A percentile compares a stretch with the other conserved stretches of the same genome.
These are phyloP conservation scores for Camptogramma bilineatum DNA, from an alignment of 2,888 invertebrate species.

Conservation along the genomic window DNA sequence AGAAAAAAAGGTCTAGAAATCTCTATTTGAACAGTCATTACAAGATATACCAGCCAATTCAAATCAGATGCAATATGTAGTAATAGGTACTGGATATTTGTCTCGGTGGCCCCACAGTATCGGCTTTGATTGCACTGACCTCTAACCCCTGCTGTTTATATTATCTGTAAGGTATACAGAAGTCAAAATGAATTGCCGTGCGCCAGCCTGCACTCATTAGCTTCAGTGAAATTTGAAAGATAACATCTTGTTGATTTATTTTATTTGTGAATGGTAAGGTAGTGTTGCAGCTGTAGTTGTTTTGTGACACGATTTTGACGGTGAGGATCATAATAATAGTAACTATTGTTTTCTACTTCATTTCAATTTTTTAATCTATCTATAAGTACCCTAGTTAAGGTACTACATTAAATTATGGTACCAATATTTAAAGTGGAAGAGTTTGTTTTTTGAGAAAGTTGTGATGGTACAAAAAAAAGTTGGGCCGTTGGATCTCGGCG, in stretches of 20 bases:
- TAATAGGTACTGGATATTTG: conserved; percentile 68
- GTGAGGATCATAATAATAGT: background rate
- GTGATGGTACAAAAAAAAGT: no score
- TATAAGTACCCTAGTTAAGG: no score
- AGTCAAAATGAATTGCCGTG: conserved; percentile 64
- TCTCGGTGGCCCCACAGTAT: conserved; percentile 69
- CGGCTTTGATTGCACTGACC: conserved; percentile 81
- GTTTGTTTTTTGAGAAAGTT: no score
- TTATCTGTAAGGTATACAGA: conserved; percentile 79
- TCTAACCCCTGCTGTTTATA: conserved; percentile 65
- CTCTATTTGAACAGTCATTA: background rate
- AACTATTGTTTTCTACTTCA: background rate
- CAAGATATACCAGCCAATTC: conserved; percentile 4
- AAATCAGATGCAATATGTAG: conserved; percentile 39
- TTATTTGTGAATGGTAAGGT: conserved; percentile 21
- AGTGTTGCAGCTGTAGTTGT: conserved; percentile 3
- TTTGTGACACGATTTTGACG: conserved; percentile 4
- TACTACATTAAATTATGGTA: no score
- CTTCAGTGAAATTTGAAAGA: conserved; percentile 51
- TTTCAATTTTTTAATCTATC: background rate
- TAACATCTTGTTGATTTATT: conserved; percentile 40
- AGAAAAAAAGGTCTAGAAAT: background rate
- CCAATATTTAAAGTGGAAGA: no score
- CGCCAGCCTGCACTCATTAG: conserved; percentile 31
- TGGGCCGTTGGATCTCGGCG: no score